These are phyloP conservation scores for Desoria tigrina DNA, from an alignment of 2,888 invertebrate species.

Conservation along the genomic window DNA sequence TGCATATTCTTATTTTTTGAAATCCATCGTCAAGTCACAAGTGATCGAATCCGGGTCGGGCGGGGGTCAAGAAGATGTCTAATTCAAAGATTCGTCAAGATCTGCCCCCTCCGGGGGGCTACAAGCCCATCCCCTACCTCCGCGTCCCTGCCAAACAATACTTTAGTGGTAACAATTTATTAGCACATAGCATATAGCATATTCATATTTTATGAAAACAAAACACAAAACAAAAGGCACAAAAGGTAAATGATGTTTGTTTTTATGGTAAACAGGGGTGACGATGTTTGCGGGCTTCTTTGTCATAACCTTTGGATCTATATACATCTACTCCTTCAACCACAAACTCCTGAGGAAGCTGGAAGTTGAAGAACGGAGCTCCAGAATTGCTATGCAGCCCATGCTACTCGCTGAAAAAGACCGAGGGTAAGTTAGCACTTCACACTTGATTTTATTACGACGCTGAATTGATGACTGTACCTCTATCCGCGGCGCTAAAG, in stretches of 20 bases:
- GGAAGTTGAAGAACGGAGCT: conserved; percentile 74
- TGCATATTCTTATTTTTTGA: no score
- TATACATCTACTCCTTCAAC: conserved; percentile 64
- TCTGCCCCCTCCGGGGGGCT: conserved; percentile 91
- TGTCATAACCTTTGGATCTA: conserved; percentile 62
- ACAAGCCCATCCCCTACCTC: conserved; percentile 71
- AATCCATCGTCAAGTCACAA: no score
- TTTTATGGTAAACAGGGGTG: no score
- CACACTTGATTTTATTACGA: no score
- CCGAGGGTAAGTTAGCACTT: conserved; percentile 65
- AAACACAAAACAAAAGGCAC: neutral
- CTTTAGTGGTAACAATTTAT: conserved; percentile 69
- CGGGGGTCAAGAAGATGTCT: no score
- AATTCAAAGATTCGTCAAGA: conserved; percentile 66
- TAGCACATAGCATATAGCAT: no score
- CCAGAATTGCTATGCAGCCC: conserved; percentile 73
- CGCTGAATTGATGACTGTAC: no score
- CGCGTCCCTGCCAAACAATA: conserved; percentile 72
- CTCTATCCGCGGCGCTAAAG: no score
- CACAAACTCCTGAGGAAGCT: conserved; percentile 62
- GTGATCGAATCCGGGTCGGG: no score
- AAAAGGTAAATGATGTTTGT: conserved; percentile 24
- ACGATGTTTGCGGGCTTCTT: conserved; percentile 53
- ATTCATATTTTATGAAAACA: conserved; percentile 1
- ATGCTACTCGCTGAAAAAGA: conserved; percentile 81